Base-by-base conservation (phyloP, 2,113 vertebrate species). In the Cebus imitator region DNA sequence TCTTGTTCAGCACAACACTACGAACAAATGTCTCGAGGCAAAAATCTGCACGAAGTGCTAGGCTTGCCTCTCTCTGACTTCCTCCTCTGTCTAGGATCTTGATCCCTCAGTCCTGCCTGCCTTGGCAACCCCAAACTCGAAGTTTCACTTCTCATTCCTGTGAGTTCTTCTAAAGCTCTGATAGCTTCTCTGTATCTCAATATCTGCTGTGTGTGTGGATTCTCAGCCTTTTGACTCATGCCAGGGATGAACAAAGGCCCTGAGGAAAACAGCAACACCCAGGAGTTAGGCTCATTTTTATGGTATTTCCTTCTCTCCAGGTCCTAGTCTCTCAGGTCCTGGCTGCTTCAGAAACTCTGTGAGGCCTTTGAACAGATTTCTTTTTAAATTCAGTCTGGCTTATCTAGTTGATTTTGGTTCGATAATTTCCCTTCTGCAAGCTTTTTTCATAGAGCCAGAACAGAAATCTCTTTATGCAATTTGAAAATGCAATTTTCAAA, bases 401-500 rank as follows among this genome's bases (percentile, higher is more conserved):
- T 82, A 45, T 95, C 37, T 70, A 37, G 75, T 94, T 87, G 70
- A 48, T 87, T 94, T 87, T 76, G 81, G 48, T 18, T 61, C 18
- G 37, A 58, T 96, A 85, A 87, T 84, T 94, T 75, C 70, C 23
- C 43, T 85, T n/a, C 61, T 97, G 64, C 64, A 90, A 58, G 13
- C 32, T 94, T 96, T 68, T 90, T 20, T 50, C 48, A 72, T 72
- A 14, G 37, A 79, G 27, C 66, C 8, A 88, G 30, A 73, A 48
- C 1, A 88, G 70, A 97, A 92, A 94, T 61, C n/a, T 81, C 72
- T 86, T 81, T 16, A 85, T 72, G 35, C 13, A 57, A 52, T 73
- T 93, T n/a, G 45, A 55, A 96, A 96, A 96, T 90, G 16, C 25
- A 82, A 6, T 76, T 92, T 96, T 96, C 21, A 75, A 96, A 95